Conservation (phyloP, 2,888 invertebrate genomes). For the Cremastinae sp. region DNA sequence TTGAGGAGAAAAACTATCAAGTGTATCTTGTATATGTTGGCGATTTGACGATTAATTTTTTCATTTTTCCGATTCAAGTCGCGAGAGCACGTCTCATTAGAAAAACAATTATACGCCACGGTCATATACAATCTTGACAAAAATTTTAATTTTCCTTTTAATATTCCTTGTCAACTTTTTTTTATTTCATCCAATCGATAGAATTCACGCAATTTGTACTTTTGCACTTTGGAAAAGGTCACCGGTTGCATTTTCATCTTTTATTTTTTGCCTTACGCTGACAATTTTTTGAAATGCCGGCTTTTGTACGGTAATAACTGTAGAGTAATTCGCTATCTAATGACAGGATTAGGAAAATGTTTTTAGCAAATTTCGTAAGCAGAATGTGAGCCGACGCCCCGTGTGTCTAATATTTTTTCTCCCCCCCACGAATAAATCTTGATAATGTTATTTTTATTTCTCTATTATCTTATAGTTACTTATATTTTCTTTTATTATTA, state of each 20-base stretch:
- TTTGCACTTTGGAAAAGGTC: slow-evolving; percentile 59
- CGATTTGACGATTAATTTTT: slow-evolving; percentile 8
- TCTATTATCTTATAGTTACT: no score
- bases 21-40: slow-evolving; percentile 14
- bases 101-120: slow-evolving; percentile 48
- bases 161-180: no score
- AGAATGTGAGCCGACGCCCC: no score
- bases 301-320: background rate
- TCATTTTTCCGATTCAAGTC: background rate
- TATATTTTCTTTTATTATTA: no score
- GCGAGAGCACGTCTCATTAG: slow-evolving; percentile 14
- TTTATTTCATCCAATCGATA: slow-evolving; percentile 18
- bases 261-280: background rate
- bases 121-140: slow-evolving; percentile 22
- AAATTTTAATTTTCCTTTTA: slow-evolving; percentile 11
- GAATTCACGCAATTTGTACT: slow-evolving; percentile 37
- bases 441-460: no score
- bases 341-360: no score
- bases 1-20: slow-evolving; percentile 23
- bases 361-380: no score
- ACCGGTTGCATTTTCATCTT: slow-evolving; percentile 25
- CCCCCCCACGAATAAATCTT: no score
- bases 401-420: no score
- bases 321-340: background rate
- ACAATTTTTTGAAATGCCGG: background rate